Percentiles rank a stretch among this genome's conserved stretches.
Evolutionary conservation across 2,797 vertebrate species (phyloP).

Genomic region (Cercopithecus hamlyni): DNA sequence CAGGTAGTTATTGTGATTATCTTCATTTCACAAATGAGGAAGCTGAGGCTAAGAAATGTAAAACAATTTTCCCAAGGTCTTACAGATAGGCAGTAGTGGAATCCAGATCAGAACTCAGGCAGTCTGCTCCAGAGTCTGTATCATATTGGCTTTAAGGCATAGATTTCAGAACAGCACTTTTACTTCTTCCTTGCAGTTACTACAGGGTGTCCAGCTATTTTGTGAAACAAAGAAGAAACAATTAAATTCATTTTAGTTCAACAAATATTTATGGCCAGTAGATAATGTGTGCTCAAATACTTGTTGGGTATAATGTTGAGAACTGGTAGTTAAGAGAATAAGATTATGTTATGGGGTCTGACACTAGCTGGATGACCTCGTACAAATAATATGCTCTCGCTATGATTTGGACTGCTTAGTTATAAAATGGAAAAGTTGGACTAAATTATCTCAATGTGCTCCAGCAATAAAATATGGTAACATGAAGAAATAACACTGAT

Average conservation of each 20-base stretch:
- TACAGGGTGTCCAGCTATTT: neutral
- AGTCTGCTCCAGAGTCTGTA: neutral
- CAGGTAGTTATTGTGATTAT: neutral
- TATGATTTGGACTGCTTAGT: neutral
- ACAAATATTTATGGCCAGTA: neutral
- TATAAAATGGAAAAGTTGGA: neutral
- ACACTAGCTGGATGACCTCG: neutral
- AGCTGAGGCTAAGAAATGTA: neutral
- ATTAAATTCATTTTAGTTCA: neutral
- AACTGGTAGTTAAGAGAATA: neutral
- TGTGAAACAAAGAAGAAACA: neutral
- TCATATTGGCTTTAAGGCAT: neutral
- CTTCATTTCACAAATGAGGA: constrained; percentile 9
- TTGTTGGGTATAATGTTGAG: neutral
- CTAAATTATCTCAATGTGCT: neutral
- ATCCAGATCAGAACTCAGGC: neutral
- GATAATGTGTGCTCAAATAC: neutral
- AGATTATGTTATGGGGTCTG: neutral
- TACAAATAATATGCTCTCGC: neutral
- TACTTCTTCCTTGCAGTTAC: neutral
- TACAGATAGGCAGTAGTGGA: neutral
- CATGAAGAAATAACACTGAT: neutral
- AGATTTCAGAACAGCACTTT: neutral
- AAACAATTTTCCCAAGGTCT: neutral
- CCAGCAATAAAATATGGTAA: neutral